Percentiles rank a stretch among this genome's conserved stretches.
phyloP scores from a whole-genome alignment of 2,888 invertebrate species.

The Congeria kusceri region DNA sequence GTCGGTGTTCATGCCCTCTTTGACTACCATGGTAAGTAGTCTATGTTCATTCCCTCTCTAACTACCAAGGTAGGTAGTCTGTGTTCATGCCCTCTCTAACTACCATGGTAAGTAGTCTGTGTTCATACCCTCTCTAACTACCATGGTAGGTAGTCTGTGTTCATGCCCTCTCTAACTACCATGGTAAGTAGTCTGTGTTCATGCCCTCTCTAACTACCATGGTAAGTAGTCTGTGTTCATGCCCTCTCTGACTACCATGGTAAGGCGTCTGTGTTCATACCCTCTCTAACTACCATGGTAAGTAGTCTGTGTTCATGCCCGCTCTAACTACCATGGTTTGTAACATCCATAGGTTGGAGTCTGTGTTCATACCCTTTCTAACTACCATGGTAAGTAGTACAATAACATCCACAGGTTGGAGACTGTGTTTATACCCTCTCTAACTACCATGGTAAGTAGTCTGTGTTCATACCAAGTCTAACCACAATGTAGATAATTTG shows the following conservation, averaged over 20 bases:
- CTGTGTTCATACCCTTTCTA: conserved; percentile 82
- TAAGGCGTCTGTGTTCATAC: conserved; percentile 85
- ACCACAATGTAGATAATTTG: no score
- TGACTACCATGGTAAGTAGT: conserved; percentile 86
- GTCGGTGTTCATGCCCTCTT: no score
- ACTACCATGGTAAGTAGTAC: conserved; percentile 87
- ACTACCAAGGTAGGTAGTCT: conserved; percentile 84
- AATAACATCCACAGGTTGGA: conserved; percentile 87
- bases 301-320: no score
- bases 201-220: conserved; percentile 84
- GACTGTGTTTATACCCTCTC: conserved; percentile 82
- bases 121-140: conserved; percentile 81
- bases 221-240: no score
- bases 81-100: no score
- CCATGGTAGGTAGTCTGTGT: conserved; percentile 84
- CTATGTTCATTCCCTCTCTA: conserved; percentile 82
- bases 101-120: conserved; percentile 86
- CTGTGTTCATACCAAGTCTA: conserved; percentile 82
- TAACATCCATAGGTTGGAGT: conserved; percentile 86
- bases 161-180: no score
- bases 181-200: conserved; percentile 86
- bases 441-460: conserved; percentile 86
- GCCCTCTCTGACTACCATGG: conserved; percentile 86
- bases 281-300: conserved; percentile 84
- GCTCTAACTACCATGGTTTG: conserved; percentile 90